phyloP scores from a whole-genome alignment of 2,888 invertebrate species.

The Julus scanicus region DNA sequence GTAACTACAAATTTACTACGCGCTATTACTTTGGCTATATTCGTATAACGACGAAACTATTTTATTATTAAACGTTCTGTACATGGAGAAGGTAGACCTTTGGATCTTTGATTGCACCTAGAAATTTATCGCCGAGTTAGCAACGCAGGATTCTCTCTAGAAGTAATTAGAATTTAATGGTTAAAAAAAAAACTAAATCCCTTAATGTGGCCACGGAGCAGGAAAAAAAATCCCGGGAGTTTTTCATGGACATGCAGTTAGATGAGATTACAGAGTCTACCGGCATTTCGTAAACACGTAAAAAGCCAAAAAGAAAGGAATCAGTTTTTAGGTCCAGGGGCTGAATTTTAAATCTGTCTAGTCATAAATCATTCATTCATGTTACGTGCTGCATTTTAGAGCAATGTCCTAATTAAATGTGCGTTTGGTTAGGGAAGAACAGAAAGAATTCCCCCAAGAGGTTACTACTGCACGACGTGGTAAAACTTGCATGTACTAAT shows the following conservation, averaged over 20 bases:
- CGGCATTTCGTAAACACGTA: neutral
- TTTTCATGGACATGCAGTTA: neutral
- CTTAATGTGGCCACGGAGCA: neutral
- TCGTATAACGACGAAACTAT: neutral
- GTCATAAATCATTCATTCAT: conserved; percentile 17
- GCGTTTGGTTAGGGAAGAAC: neutral
- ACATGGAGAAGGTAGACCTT: neutral
- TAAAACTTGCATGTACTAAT: conserved; percentile 16
- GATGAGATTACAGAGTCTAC: neutral
- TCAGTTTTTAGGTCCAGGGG: neutral
- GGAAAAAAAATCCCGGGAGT: neutral
- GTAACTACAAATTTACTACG: no score
- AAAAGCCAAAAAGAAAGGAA: neutral
- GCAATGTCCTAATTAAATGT: conserved; percentile 36
- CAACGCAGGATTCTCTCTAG: neutral
- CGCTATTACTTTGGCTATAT: neutral
- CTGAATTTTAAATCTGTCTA: conserved; percentile 3
- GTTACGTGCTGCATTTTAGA: conserved; percentile 24
- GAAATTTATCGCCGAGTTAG: neutral
- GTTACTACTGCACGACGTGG: neutral
- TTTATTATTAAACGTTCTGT: neutral
- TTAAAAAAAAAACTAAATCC: neutral
- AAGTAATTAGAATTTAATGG: neutral
- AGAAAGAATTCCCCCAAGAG: neutral
- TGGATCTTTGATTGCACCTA: neutral